Conservation (phyloP, 1,140 invertebrate species). For the Neodiprion lecontei region DNA sequence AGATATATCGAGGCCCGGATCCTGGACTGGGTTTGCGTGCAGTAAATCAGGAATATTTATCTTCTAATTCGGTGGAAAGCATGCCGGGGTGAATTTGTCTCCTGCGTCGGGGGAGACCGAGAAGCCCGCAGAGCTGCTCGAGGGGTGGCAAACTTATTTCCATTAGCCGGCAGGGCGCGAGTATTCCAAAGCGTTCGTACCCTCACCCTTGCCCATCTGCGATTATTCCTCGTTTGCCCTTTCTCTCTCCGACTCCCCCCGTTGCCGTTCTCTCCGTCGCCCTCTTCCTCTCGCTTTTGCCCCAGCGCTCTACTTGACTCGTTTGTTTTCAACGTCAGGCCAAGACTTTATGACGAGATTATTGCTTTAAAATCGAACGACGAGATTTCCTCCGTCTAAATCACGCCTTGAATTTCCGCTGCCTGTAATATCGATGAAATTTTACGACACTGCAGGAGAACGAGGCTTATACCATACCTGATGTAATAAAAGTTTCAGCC, state of each 20-base stretch:
- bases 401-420: no score
- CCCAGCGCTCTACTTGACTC: background rate
- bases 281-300: background rate
- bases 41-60: constrained; percentile 52
- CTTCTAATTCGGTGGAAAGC: constrained; percentile 49
- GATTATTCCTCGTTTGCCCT: constrained; percentile 27
- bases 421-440: no score
- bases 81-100: constrained; percentile 35
- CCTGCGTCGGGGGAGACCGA: constrained; percentile 19
- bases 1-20: constrained; percentile 4
- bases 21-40: constrained; percentile 14
- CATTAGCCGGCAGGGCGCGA: constrained; percentile 45
- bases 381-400: no score
- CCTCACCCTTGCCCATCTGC: constrained; percentile 27
- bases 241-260: constrained; percentile 13
- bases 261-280: background rate
- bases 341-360: background rate
- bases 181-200: constrained; percentile 33
- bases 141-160: constrained; percentile 47
- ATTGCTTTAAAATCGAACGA: no score
- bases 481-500: no score
- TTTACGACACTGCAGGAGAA: no score
- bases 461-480: no score
- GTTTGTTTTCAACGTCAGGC: background rate
- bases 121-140: background rate